Conservation (phyloP, 2,888 invertebrate species). For the Eupithecia tripunctaria region DNA sequence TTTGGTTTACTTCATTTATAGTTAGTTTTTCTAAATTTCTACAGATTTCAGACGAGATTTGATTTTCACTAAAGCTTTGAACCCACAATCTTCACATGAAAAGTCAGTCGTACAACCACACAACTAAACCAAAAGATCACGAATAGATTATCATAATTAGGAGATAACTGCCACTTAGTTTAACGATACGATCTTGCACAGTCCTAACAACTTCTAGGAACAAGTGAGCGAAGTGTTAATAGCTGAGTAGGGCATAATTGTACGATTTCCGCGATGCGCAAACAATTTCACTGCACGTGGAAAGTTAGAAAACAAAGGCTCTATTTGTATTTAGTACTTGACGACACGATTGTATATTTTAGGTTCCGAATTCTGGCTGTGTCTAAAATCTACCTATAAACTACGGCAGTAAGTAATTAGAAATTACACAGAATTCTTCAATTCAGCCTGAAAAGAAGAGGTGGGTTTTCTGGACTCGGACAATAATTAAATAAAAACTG, state of each 20-base stretch:
- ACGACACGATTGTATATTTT: constrained; percentile 13
- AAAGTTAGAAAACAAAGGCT: constrained; percentile 58
- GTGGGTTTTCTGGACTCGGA: too few species aligned
- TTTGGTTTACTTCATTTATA: neutral
- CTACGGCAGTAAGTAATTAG: too few species aligned
- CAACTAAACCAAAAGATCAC: constrained; percentile 14
- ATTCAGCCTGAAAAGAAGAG: too few species aligned
- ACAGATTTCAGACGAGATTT: too few species aligned
- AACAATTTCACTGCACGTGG: constrained; percentile 65
- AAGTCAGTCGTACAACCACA: neutral
- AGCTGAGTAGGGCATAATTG: constrained; percentile 57
- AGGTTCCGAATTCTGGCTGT: neutral
- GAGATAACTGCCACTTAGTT: constrained; percentile 23
- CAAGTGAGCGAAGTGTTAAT: constrained; percentile 30
- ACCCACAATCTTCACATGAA: neutral
- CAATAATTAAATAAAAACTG: too few species aligned
- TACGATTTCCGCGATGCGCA: constrained; percentile 64
- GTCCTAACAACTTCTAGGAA: constrained; percentile 30
- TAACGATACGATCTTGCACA: constrained; percentile 31
- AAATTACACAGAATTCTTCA: too few species aligned
- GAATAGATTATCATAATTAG: constrained; percentile 23
- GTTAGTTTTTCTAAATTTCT: neutral
- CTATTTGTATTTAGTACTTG: constrained; percentile 5
- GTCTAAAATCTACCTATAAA: too few species aligned
- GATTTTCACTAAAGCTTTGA: too few species aligned